phyloP scores from a whole-genome alignment of 2,113 vertebrate species.

The Chamaetylas fuelleborni region DNA sequence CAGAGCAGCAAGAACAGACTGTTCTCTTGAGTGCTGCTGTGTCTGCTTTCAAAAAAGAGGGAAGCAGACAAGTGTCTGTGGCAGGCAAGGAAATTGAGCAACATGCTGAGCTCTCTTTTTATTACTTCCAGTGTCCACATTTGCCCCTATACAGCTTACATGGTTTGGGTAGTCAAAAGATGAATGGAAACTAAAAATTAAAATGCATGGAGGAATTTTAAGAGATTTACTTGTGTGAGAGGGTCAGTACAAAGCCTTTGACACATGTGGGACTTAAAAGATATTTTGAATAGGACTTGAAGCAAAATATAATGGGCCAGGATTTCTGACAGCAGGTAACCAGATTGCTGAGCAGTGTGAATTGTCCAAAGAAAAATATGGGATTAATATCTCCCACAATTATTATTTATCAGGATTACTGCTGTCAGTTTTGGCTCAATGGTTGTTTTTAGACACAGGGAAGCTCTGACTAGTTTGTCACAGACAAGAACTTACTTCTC shows the following conservation, averaged over 20 bases:
- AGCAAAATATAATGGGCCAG: background rate
- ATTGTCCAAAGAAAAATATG: background rate
- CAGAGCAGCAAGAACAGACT: background rate
- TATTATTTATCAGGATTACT: background rate
- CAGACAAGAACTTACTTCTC: background rate
- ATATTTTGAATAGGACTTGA: background rate
- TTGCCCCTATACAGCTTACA: background rate
- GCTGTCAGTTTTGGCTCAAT: background rate
- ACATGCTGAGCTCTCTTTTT: background rate
- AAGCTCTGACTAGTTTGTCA: background rate
- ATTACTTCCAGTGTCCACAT: background rate
- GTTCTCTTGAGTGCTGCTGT: background rate
- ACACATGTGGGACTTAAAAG: background rate
- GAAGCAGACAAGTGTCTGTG: background rate
- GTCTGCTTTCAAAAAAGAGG: background rate
- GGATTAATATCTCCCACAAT: background rate
- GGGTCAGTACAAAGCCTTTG: background rate
- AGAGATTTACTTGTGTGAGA: background rate
- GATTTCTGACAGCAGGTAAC: background rate
- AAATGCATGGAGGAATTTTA: background rate
- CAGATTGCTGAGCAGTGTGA: background rate
- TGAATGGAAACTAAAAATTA: slow-evolving; percentile 8
- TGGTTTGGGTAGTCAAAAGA: background rate
- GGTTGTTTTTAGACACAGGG: background rate
- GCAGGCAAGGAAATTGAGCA: background rate